Conservation (phyloP, 2,888 invertebrate species). For the Mystacides longicornis region DNA sequence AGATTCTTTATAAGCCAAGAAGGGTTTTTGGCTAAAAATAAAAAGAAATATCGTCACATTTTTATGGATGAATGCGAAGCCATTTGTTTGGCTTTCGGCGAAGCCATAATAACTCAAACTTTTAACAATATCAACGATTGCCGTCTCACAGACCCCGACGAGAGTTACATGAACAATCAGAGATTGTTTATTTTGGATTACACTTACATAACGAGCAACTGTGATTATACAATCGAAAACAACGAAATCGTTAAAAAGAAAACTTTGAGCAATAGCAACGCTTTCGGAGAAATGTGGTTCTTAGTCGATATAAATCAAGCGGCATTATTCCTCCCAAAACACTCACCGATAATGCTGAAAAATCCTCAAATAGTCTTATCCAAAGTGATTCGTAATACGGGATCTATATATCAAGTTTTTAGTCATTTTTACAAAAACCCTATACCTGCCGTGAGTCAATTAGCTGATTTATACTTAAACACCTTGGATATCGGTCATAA, state of each 20-base stretch:
- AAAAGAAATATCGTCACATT: constrained; percentile 33
- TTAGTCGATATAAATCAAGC: constrained; percentile 36
- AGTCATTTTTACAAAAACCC: constrained; percentile 33
- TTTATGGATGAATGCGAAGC: constrained; percentile 38
- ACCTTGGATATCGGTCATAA: constrained; percentile 31
- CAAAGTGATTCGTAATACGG: constrained; percentile 34
- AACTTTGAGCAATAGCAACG: background rate
- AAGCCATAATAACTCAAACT: constrained; percentile 30
- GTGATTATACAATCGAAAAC: constrained; percentile 12
- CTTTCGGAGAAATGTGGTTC: constrained; percentile 36
- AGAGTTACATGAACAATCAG: constrained; percentile 13
- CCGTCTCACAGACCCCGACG: constrained; percentile 24
- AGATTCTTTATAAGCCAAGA: constrained; percentile 32
- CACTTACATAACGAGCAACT: constrained; percentile 22
- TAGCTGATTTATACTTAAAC: constrained; percentile 28
- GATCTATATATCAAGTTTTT: constrained; percentile 32
- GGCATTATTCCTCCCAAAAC: constrained; percentile 33
- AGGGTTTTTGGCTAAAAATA: constrained; percentile 30
- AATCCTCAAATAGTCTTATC: constrained; percentile 31
- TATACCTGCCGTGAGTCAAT: constrained; percentile 28
- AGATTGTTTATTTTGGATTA: background rate
- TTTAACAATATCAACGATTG: constrained; percentile 32
- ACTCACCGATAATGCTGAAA: constrained; percentile 32
- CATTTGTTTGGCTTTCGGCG: constrained; percentile 32
- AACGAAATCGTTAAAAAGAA: constrained; percentile 17